A percentile compares a stretch with the other conserved stretches of the same genome.
phyloP scores from a whole-genome alignment of 2,888 invertebrate genomes.

The Macroteleia sp. region DNA sequence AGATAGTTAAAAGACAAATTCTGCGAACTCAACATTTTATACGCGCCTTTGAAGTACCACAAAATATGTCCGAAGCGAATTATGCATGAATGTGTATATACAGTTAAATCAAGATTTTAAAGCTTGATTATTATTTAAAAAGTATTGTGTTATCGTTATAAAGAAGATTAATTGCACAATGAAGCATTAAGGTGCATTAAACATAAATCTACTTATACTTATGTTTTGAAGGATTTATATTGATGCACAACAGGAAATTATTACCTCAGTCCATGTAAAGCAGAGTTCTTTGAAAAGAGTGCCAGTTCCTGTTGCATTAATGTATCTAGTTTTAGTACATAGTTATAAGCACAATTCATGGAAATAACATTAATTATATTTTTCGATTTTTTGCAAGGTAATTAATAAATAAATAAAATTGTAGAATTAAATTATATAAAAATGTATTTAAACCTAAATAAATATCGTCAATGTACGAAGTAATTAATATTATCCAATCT shows the following conservation, averaged over 20 bases:
- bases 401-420: too few relatives aligned
- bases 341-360: conserved; percentile 27
- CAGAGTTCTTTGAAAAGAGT: conserved; percentile 39
- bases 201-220: conserved; percentile 47
- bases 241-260: conserved; percentile 45
- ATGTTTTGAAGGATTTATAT: conserved; percentile 44
- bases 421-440: too few relatives aligned
- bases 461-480: too few relatives aligned
- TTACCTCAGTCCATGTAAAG: conserved; percentile 33
- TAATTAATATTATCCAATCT: too few relatives aligned
- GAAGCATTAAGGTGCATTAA: conserved; percentile 39
- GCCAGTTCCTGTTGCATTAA: conserved; percentile 38
- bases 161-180: conserved; percentile 43
- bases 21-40: too few relatives aligned
- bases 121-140: conserved; percentile 14
- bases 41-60: too few relatives aligned
- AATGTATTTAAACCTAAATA: too few relatives aligned
- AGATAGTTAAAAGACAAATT: too few relatives aligned
- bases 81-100: too few relatives aligned
- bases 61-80: too few relatives aligned
- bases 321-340: conserved; percentile 36
- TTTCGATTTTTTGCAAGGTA: too few relatives aligned
- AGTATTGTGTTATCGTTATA: not conserved
- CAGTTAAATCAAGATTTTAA: not conserved
- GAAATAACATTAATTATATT: conserved; percentile 37